phyloP scores from a whole-genome alignment of 92 coral and sea anemone species.

The Heliopora coerulea region DNA sequence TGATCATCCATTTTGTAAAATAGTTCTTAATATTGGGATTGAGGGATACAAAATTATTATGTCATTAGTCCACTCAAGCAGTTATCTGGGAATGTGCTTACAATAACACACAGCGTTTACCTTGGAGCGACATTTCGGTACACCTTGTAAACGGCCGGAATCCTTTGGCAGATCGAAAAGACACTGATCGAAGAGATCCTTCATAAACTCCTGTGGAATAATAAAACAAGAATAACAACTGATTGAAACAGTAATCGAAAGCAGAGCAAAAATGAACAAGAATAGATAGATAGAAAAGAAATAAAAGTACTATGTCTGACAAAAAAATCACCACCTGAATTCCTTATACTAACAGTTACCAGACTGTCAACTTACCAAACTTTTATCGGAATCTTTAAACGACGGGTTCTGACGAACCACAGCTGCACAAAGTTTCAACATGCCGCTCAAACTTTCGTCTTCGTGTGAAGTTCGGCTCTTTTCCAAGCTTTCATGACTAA shows the following conservation, averaged over 20 bases:
- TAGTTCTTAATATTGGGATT: too few relatives aligned
- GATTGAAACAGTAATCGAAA: too few relatives aligned
- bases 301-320: too few relatives aligned
- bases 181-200: constrained; percentile 76
- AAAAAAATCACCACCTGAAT: too few relatives aligned
- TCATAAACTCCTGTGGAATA: constrained; percentile 62
- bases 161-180: constrained; percentile 86
- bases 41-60: too few relatives aligned
- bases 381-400: constrained; percentile 75
- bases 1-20: too few relatives aligned
- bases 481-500: constrained; percentile 59
- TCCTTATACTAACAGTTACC: not conserved
- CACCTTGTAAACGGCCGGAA: constrained; percentile 63
- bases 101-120: constrained; percentile 47
- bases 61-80: too few relatives aligned
- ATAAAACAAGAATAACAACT: not conserved
- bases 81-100: too few relatives aligned
- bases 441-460: constrained; percentile 88
- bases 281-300: too few relatives aligned
- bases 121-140: constrained; percentile 88
- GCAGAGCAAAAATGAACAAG: not conserved
- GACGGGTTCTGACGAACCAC: constrained; percentile 96
- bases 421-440: constrained; percentile 92
- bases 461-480: constrained; percentile 61
- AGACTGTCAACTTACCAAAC: constrained; percentile 67